Base-by-base conservation (phyloP, 2,113 vertebrate genomes). In the Glaucidium brasilianum region DNA sequence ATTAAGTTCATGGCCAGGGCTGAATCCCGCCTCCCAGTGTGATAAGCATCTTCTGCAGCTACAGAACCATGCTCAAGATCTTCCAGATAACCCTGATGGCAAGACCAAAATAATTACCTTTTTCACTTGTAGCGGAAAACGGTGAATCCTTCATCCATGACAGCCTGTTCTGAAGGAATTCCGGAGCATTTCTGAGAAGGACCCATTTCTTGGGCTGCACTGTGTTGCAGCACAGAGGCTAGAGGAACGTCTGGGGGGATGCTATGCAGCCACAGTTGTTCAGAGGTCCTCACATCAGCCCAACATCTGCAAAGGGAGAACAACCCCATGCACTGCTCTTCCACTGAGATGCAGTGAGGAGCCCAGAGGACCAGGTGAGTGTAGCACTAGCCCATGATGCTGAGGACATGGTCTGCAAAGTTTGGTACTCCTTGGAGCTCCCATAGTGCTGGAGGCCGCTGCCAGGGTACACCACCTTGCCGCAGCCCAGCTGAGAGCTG, bases 331-430 rank as follows among this genome's bases (percentile, higher is more conserved):
- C 4, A 4, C 25, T 41, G 67, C 35, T 64, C 18, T 26, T 68
- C 30, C 29, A 45, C 4, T 26, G 29, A 69, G 53, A 56, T 0
- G 3, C 0, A 0, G 5, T 0, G 0, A 78, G 32, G 37, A 64
- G 34, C 21, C 56, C 73, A n/a, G 25, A 67, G 29, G 15, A n/a
- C 7, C 19, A 53, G 39, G 9, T 3, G 3, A 56, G 32, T 1
- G 1, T 12, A 50, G 43, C 39, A 21, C 16, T 1, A 35, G 19
- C 37, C 29, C 1, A 0, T 8, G 30, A 21, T 2, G 1, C 27
- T 12, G 35, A 77, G 47, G n/a, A 56, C 9, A 37, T 0, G 0
- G 34, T 12, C 63, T 37, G 37, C 27, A 16, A 37, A 26, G 19
- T 3, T 5, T 16, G 25, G 15, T 12, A 17, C 17, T 12, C 10